Conservation (phyloP, 2,113 vertebrate genomes). For the Todiramphus chloris region DNA sequence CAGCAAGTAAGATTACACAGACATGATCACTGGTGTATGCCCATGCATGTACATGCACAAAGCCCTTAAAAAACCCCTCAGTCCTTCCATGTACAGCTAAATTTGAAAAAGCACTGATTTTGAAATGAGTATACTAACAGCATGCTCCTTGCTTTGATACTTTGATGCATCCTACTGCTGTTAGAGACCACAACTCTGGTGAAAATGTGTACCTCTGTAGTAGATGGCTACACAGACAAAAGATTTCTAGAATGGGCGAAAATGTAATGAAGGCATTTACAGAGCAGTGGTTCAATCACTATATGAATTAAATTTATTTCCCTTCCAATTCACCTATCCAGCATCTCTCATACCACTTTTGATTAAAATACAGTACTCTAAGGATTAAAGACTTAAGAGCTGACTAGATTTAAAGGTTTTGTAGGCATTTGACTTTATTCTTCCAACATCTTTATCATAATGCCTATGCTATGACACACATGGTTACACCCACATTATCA, state of each 20-base stretch:
- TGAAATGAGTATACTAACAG: neutral
- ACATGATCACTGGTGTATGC: neutral
- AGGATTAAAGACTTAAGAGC: neutral
- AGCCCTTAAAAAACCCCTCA: neutral
- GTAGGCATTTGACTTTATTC: neutral
- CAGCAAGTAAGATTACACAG: neutral
- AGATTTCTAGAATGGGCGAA: neutral
- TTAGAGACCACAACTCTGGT: neutral
- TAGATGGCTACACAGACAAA: neutral
- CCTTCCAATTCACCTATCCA: neutral
- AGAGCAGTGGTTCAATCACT: neutral
- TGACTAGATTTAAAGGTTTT: neutral
- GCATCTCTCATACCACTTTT: neutral
- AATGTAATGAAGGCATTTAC: neutral
- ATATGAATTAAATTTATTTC: neutral
- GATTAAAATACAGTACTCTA: neutral
- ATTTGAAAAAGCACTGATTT: neutral
- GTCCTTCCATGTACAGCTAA: neutral
- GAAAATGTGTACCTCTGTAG: neutral
- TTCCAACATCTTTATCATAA: slow-evolving; percentile 33
- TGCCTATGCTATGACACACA: neutral
- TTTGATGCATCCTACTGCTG: neutral
- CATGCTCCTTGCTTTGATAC: neutral
- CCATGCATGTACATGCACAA: neutral
- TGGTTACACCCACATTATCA: neutral